A percentile compares a stretch with the other conserved stretches of the same genome.
phyloP scores from a whole-genome alignment of 2,888 invertebrate species.

The Gnatocerus cornutus region DNA sequence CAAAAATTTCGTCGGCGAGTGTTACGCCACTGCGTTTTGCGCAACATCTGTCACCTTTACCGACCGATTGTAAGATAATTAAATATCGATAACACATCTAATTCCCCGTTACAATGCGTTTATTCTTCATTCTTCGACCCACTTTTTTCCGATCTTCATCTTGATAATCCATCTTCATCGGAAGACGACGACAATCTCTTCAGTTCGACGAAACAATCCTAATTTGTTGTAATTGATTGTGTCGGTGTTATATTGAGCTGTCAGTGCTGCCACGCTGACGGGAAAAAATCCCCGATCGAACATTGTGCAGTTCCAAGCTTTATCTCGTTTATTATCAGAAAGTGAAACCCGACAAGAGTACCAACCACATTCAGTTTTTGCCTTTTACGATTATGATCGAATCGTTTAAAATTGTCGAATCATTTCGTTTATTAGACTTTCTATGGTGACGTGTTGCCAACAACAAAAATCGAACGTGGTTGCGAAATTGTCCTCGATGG shows the following conservation, averaged over 20 bases:
- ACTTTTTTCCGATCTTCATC: conserved; percentile 28
- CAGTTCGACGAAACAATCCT: conserved; percentile 14
- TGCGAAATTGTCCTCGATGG: conserved; percentile 42
- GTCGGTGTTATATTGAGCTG: conserved; percentile 42
- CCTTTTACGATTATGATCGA: conserved; percentile 47
- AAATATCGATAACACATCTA: conserved; percentile 28
- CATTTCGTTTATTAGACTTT: conserved; percentile 48
- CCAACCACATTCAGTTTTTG: conserved; percentile 47
- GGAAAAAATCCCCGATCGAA: conserved; percentile 38
- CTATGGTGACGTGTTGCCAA: conserved; percentile 43
- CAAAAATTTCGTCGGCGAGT: not conserved
- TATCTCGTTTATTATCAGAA: conserved; percentile 50
- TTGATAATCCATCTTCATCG: conserved; percentile 7
- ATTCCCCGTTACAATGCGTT: conserved; percentile 28
- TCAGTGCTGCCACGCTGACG: conserved; percentile 34
- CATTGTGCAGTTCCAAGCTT: conserved; percentile 43
- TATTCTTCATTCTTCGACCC: conserved; percentile 26
- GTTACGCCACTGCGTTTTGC: conserved; percentile 4
- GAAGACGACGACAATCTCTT: conserved; percentile 5
- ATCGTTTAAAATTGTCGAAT: conserved; percentile 48
- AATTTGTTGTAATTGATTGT: conserved; percentile 44
- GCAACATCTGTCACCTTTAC: conserved; percentile 30
- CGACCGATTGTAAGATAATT: conserved; percentile 34
- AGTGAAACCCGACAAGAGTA: conserved; percentile 48
- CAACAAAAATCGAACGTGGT: conserved; percentile 42